Evolutionary conservation across 2,888 invertebrate species (phyloP).

Genomic region (Bombylius discolor): DNA sequence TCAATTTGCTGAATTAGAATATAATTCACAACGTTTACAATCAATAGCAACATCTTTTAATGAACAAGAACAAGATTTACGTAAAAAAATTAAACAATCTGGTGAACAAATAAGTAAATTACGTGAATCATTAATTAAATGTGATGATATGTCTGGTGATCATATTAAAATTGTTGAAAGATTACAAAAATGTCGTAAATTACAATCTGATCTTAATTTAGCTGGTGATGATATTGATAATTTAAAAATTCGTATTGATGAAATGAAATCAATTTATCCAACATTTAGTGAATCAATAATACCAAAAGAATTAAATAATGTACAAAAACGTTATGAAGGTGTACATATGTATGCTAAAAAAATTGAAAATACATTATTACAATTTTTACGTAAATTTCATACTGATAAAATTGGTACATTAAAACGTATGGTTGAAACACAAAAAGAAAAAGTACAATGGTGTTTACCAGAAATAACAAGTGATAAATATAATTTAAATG

Average conservation of each 20-base stretch:
- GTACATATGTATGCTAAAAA: conserved; percentile 67
- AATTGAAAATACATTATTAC: conserved; percentile 61
- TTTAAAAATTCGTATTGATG: conserved; percentile 53
- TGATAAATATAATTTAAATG: conserved; percentile 84
- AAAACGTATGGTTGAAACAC: conserved; percentile 64
- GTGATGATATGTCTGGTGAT: conserved; percentile 80
- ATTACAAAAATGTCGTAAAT: conserved; percentile 56
- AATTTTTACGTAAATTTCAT: conserved; percentile 76
- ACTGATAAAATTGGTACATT: conserved; percentile 71
- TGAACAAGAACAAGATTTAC: conserved; percentile 58
- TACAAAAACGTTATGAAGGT: conserved; percentile 73
- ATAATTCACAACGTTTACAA: conserved; percentile 61
- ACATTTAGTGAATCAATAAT: conserved; percentile 63
- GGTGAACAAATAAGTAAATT: conserved; percentile 58
- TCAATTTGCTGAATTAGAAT: conserved; percentile 62
- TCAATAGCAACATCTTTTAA: conserved; percentile 57
- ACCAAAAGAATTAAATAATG: conserved; percentile 66
- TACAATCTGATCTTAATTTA: conserved; percentile 57
- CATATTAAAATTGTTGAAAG: conserved; percentile 71
- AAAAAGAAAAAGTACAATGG: conserved; percentile 83
- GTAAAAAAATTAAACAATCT: conserved; percentile 55
- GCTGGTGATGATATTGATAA: conserved; percentile 55
- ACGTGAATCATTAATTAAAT: conserved; percentile 73
- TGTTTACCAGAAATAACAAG: conserved; percentile 79
- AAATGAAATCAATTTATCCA: conserved; percentile 61